Evolutionary conservation across 2,797 vertebrate genomes (phyloP).

Genomic region (Oryzias sinensis): DNA sequence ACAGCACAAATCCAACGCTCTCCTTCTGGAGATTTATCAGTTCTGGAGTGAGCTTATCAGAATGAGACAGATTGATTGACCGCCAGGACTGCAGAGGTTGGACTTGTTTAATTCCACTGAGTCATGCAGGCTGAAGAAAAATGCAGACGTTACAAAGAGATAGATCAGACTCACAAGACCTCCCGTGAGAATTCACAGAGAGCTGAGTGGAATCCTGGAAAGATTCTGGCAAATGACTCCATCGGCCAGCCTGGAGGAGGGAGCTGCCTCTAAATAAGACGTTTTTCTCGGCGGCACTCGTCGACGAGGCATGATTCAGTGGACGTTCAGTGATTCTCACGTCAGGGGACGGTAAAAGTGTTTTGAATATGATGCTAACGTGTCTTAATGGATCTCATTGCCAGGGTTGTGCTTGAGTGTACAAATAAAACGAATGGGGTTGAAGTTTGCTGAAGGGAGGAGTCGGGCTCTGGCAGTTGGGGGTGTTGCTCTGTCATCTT

Average conservation of each 20-base stretch:
- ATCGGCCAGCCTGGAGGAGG: slow-evolving; percentile 40
- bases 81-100: slow-evolving; percentile 44
- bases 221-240: slow-evolving; percentile 48
- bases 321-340: slow-evolving; percentile 29
- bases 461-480: slow-evolving; percentile 39
- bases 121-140: slow-evolving; percentile 49
- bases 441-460: slow-evolving; percentile 59
- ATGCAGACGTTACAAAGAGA: slow-evolving; percentile 46
- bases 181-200: slow-evolving; percentile 38
- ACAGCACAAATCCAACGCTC: slow-evolving; percentile 31
- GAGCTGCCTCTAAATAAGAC: slow-evolving; percentile 37
- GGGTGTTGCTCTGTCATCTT: slow-evolving; percentile 39
- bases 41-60: slow-evolving; percentile 59
- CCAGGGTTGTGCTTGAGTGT: slow-evolving; percentile 29
- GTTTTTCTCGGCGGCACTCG: slow-evolving; percentile 28
- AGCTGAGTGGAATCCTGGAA: slow-evolving; percentile 51
- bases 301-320: slow-evolving; percentile 39
- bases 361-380: slow-evolving; percentile 60
- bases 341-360: slow-evolving; percentile 38
- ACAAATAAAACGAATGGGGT: slow-evolving; percentile 38
- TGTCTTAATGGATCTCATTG: slow-evolving; percentile 57
- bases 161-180: slow-evolving; percentile 50
- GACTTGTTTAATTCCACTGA: slow-evolving; percentile 62
- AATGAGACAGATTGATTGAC: slow-evolving; percentile 66
- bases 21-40: slow-evolving; percentile 45